These are phyloP conservation scores for Apaloderma vittatum DNA, from an alignment of 2,113 vertebrate species.

Conservation along the genomic window DNA sequence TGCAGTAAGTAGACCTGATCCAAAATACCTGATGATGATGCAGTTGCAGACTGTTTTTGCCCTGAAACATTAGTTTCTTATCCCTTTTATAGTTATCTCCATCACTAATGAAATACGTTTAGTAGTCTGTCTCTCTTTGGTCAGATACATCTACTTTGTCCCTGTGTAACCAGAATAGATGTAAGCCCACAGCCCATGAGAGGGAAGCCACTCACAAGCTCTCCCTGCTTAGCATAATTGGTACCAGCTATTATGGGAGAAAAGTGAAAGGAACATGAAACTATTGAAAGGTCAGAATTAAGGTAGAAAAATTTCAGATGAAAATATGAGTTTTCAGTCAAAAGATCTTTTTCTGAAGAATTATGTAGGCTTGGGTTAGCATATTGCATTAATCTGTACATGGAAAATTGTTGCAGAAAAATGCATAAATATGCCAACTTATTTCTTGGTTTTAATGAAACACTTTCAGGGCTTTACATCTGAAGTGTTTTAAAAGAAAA, in stretches of 20 bases:
- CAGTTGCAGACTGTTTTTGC: background rate
- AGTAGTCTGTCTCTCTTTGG: background rate
- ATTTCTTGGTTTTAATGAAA: background rate
- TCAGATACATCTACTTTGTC: background rate
- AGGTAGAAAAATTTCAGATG: background rate
- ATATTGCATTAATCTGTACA: background rate
- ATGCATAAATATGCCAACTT: rapidly evolving
- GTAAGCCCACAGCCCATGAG: background rate
- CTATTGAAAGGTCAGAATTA: background rate
- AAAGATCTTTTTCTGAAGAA: background rate
- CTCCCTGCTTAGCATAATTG: background rate
- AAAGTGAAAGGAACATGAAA: background rate
- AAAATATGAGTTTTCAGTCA: background rate
- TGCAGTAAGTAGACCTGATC: background rate
- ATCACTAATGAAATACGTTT: background rate
- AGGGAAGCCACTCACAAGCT: background rate
- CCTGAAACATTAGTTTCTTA: background rate
- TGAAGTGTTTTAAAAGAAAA: background rate
- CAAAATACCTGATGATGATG: background rate
- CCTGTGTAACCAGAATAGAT: background rate
- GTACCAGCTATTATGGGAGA: background rate
- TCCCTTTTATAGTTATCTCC: background rate
- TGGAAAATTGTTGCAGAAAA: background rate
- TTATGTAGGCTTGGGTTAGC: background rate
- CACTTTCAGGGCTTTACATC: background rate